These are phyloP conservation scores for Hylia prasina DNA, from an alignment of 2,113 vertebrate genomes.

Conservation along the genomic window DNA sequence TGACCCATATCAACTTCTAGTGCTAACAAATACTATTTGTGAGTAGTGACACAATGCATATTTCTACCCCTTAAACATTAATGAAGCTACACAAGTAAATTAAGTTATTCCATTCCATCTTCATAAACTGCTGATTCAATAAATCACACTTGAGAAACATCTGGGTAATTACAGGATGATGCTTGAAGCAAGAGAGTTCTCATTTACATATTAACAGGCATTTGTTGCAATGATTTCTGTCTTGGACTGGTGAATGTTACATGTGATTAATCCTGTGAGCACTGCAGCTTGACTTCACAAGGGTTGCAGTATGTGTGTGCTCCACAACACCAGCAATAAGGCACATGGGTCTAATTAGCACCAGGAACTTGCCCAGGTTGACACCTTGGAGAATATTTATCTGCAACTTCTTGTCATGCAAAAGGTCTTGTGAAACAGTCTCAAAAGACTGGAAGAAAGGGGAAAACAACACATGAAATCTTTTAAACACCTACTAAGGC, in stretches of 20 bases:
- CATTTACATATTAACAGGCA: constrained; percentile 71
- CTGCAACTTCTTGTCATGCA: background rate
- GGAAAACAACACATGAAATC: background rate
- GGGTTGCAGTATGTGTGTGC: background rate
- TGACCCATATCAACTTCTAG: constrained; percentile 42
- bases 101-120: constrained; percentile 62
- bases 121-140: constrained; percentile 74
- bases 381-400: background rate
- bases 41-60: constrained; percentile 64
- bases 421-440: background rate
- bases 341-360: background rate
- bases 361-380: background rate
- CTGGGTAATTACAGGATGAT: constrained; percentile 68
- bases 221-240: constrained; percentile 70
- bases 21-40: constrained; percentile 44
- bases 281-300: constrained; percentile 29
- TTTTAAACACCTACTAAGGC: background rate
- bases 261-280: constrained; percentile 56
- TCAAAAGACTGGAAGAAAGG: background rate
- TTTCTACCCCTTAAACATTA: constrained; percentile 67
- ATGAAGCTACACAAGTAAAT: constrained; percentile 75
- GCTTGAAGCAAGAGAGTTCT: constrained; percentile 37
- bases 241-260: constrained; percentile 32
- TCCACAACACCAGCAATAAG: background rate
- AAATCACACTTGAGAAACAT: constrained; percentile 69